phyloP scores from a whole-genome alignment of 2,113 vertebrate genomes.

The Spea multiplicata region DNA sequence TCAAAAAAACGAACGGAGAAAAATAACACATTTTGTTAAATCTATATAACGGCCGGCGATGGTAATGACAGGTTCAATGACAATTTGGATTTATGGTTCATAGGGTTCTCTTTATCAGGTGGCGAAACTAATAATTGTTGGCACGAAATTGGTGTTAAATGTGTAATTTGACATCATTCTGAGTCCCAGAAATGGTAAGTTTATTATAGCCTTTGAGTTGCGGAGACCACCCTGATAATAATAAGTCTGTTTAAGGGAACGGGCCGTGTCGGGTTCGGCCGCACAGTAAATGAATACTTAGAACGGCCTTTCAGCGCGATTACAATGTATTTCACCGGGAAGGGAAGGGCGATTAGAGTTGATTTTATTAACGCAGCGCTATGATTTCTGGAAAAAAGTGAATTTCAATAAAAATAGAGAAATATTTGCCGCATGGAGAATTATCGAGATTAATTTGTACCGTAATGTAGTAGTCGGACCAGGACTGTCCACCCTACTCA shows the following conservation, averaged over 20 bases:
- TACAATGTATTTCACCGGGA: too few species aligned
- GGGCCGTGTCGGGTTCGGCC: too few species aligned
- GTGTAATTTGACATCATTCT: background rate
- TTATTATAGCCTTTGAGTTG: background rate
- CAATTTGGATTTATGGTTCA: background rate
- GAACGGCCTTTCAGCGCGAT: too few species aligned
- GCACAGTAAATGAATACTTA: too few species aligned
- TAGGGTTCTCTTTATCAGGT: slow-evolving; percentile 5
- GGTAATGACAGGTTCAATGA: background rate
- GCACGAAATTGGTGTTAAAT: background rate
- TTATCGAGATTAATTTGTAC: too few species aligned
- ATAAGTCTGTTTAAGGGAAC: background rate
- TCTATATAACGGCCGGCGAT: background rate
- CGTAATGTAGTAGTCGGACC: too few species aligned
- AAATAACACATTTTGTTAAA: slow-evolving; percentile 28
- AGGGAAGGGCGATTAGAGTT: too few species aligned
- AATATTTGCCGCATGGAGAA: too few species aligned
- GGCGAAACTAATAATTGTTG: slow-evolving; percentile 3
- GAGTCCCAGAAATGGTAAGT: background rate
- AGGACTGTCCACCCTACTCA: too few species aligned
- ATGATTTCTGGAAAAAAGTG: too few species aligned
- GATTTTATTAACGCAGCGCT: too few species aligned
- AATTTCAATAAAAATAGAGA: too few species aligned
- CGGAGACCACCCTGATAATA: background rate
- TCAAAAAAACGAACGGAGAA: background rate